Evolutionary conservation across 2,888 invertebrate species (phyloP), one percentile per base, ranked within the genome.

Genomic region (Camptogramma bilineatum): DNA sequence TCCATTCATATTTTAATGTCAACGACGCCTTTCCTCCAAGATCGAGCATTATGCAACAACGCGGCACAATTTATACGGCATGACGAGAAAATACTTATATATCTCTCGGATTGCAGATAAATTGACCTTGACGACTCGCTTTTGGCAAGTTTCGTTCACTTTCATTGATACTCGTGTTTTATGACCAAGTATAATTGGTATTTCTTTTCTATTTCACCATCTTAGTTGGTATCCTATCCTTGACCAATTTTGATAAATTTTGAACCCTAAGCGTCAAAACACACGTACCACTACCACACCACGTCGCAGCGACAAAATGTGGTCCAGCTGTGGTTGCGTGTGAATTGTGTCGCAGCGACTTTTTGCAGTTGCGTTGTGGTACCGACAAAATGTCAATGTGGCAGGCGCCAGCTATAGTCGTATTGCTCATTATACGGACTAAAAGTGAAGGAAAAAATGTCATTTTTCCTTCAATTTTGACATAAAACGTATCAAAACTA

Each of bases 11-110:
- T 3, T 28, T 28, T 8, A 39, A 39, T 39, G 34, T 39, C 34
- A 39, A 0, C 34, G 34, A 0, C 28, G 7, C 34, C 34, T 39
- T 39, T 39, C 34, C 13, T 13, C 34, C 13, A 4, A 13, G 13
- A 13, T 39, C 16, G 16, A 16, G n/a, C 5, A 46, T 55, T 55
- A 47, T 55, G 55, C 31, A 55, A 42, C 21, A 31, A 34, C 7
- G 42, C 34, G 21, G 7, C 52, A 44, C 21, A 47, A 61, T 47
- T 52, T 48, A n/a, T 51, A 53, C 46, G 34, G 44, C 46, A 46
- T 59, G 59, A 59, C 64, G 54, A 64, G 34, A 62, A 46, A 34
- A 59, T 44, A 52, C 39, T 54, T 58, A 47, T 59, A 55, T 58
- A 59, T 46, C 28, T 53, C 28, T 42, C 19, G n/a, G 34, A 63